A percentile compares a stretch with the other conserved stretches of the same genome.
Conservation (phyloP, 2,113 vertebrate genomes). For the Microcebus jonahi region DNA sequence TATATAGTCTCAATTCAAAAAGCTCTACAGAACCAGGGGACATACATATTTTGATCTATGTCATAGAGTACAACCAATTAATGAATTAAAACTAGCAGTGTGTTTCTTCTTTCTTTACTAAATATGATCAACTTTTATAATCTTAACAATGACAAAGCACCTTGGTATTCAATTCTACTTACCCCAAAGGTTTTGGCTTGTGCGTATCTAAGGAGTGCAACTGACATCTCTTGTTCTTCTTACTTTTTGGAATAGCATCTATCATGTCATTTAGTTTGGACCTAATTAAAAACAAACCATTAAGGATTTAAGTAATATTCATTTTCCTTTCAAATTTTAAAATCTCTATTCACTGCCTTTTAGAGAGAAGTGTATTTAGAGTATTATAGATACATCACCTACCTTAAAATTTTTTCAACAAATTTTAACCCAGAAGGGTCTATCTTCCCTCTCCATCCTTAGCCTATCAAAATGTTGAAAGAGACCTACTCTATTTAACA, state of each 20-base stretch:
- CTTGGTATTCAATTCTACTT: conserved; percentile 82
- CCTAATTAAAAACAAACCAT: conserved; percentile 82
- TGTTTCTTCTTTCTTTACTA: conserved; percentile 38
- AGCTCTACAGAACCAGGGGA: background rate
- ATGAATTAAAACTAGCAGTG: conserved; percentile 21
- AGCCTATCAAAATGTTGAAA: background rate
- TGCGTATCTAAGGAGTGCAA: conserved; percentile 98
- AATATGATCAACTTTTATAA: conserved; percentile 49
- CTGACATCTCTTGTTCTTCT: conserved; percentile 99
- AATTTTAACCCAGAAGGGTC: conserved; percentile 20
- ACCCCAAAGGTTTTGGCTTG: conserved; percentile 98
- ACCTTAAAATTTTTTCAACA: conserved; percentile 33
- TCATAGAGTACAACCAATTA: conserved; percentile 38
- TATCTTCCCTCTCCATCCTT: background rate
- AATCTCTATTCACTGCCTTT: conserved; percentile 5
- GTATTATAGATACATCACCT: background rate
- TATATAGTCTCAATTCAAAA: conserved; percentile 28
- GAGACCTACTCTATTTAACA: background rate
- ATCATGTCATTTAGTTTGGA: conserved; percentile 97
- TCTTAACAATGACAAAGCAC: conserved; percentile 48
- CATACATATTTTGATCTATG: conserved; percentile 47
- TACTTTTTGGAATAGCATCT: conserved; percentile 98
- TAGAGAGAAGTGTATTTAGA: background rate
- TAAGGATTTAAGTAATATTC: conserved; percentile 32
- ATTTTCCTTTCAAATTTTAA: conserved; percentile 40